A percentile compares a stretch with the other conserved stretches of the same genome.
Evolutionary conservation across 2,888 invertebrate species (phyloP).

Genomic region (Cantharis rustica): DNA sequence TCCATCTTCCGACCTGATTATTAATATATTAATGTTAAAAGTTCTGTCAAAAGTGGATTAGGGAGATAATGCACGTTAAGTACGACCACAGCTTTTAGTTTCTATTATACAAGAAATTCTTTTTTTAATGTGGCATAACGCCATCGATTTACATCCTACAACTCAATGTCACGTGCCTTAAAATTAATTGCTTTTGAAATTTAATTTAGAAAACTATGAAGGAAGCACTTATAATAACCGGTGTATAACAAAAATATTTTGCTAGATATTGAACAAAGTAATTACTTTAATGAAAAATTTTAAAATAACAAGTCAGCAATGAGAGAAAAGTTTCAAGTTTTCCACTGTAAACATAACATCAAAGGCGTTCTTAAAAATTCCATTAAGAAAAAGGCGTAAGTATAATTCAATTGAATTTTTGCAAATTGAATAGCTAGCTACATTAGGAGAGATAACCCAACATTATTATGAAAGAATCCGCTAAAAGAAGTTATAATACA

Average conservation of each 20-base stretch:
- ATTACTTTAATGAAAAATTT: not conserved
- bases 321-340: slow-evolving; percentile 4
- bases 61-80: slow-evolving; percentile 15
- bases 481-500: slow-evolving; percentile 15
- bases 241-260: not conserved
- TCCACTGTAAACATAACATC: slow-evolving; percentile 4
- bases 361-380: slow-evolving; percentile 17
- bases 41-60: slow-evolving; percentile 23
- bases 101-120: not conserved
- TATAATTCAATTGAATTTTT: slow-evolving; percentile 22
- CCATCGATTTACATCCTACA: too few species aligned
- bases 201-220: not conserved
- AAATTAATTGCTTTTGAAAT: not conserved
- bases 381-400: slow-evolving; percentile 14
- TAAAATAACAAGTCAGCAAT: not conserved
- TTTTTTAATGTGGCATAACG: too few species aligned
- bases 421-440: slow-evolving; percentile 23
- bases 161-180: not conserved
- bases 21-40: slow-evolving; percentile 36
- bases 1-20: slow-evolving; percentile 46
- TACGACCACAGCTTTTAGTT: not conserved
- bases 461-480: slow-evolving; percentile 22
- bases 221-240: not conserved
- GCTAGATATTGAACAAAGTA: not conserved
- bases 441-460: slow-evolving; percentile 24